Base-by-base conservation (phyloP, 1,140 invertebrate genomes). In the Microplitis mediator region DNA sequence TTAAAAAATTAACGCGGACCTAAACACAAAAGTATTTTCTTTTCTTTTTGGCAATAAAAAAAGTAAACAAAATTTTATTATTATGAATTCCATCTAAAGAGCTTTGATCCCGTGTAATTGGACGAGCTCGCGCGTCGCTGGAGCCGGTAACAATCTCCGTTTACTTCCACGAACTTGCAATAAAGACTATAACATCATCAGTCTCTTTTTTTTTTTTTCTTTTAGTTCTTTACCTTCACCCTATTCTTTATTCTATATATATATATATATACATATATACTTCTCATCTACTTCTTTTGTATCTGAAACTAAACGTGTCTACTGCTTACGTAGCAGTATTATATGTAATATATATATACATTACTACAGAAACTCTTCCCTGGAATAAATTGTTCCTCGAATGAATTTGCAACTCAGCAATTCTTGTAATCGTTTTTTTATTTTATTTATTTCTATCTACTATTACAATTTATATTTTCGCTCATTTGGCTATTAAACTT, bases 21-120 rank as follows among this genome's bases (percentile, higher is more conserved):
- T 39, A 11, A 39, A 11, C 11, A 39, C 39, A 39, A 8, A 39
- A 39, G 39, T 39, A 11, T 2, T 8, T 39, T 39, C 9, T 39
- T 39, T 11, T 8, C 4, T 6, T 6, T 6, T 39, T 11, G 11
- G 2, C 6, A 8, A 39, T 6, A 39, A 39, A 39, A 39, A 39
- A 39, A 9, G 39, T 39, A 39, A 39, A 39, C 11, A 39, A 39
- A 39, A 39, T 39, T 39, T 39, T 39, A 39, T 39, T 39, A 39
- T 39, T 39, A 39, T 39, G 13, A 56, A 58, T 14, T 32, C 60
- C 52, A 23, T 51, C 31, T 31, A 35, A 54, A 51, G 60, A 64
- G 61, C 69, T 64, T 71, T 71, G 69, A 71, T 71, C 69, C 50
- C 69, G 31, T 54, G 69, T 71, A 71, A 71, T 71, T 71, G 69